Base-by-base conservation (phyloP, 1,140 invertebrate species). In the Diuraphis noxia region DNA sequence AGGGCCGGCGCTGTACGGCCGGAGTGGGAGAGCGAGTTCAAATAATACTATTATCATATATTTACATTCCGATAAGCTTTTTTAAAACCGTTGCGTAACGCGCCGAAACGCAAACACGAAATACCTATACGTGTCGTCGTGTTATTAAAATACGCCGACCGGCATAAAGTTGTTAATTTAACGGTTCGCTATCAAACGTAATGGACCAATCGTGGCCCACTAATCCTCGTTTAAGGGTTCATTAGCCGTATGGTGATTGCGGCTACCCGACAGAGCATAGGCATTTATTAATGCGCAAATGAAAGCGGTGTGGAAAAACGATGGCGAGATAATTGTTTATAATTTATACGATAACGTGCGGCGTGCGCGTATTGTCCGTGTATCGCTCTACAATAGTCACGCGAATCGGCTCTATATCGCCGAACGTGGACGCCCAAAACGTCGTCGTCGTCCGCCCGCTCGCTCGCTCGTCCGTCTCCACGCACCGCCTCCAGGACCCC, bases 1-100 rank as follows among this genome's bases (percentile, higher is more conserved):
- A 40, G 30, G 81, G 40, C 81, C 81, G 40, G 40, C 13, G 4
- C 56, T 6, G 56, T 17, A n/a, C 2, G 56, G 4, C 5, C 40
- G 36, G 36, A 82, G 81, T 72, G 56, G 56, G 56, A 72, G 56
- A 72, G 19, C 56, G 30, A n/a, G 56, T n/a, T 34, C 34, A 72
- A 72, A 72, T 72, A 72, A n/a, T n/a, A n/a, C n/a, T n/a, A n/a
- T n/a, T 72, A n/a, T 72, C 56, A n/a, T 13, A n/a, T 72, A n/a
- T 72, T 72, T 72, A 72, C 56, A 72, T 72, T n/a, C 13, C 56
- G 56, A 72, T 72, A 72, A 72, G n/a, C 56, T 72, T 72, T 72
- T 72, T n/a, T 72, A 72, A 72, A n/a, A 72, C 56, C 56, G 8
- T 72, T 72, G 56, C 56, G 56, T 72, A 72, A 72, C 56, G 56